A percentile compares a stretch with the other conserved stretches of the same genome.
These are phyloP conservation scores for Rynchops niger DNA, from an alignment of 2,113 vertebrate species.

Conservation along the genomic window DNA sequence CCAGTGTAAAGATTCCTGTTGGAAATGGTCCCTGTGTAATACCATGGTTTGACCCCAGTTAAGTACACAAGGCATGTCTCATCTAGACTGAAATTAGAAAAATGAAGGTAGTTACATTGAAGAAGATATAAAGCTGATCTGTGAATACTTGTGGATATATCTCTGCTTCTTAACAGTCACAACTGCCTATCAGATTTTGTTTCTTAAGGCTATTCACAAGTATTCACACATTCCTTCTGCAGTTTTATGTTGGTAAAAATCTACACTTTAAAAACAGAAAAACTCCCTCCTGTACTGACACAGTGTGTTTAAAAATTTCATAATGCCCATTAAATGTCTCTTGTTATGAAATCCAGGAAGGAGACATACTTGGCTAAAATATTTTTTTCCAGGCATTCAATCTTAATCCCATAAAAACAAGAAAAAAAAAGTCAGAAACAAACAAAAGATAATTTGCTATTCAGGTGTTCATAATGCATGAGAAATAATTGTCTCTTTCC, in stretches of 20 bases:
- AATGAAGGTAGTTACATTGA: background rate
- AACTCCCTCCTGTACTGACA: background rate
- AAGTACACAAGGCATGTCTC: slow-evolving; percentile 11
- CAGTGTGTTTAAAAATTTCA: background rate
- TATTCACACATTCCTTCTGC: background rate
- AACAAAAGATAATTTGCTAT: background rate
- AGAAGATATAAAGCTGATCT: background rate
- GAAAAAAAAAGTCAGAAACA: background rate
- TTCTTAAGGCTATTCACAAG: background rate
- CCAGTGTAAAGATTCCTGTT: slow-evolving; percentile 47
- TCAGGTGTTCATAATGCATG: background rate
- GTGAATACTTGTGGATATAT: background rate
- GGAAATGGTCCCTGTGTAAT: background rate
- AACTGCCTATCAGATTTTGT: background rate
- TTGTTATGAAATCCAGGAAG: background rate
- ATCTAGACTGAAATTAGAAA: slow-evolving; percentile 26
- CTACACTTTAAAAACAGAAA: background rate
- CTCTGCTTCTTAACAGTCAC: background rate
- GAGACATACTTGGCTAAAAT: background rate
- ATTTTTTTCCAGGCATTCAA: background rate
- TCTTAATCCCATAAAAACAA: background rate
- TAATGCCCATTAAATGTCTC: background rate
- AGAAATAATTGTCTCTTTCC: background rate
- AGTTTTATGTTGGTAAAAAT: background rate
- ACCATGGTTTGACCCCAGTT: background rate